These are phyloP conservation scores for Aromia moschata DNA, from an alignment of 2,888 invertebrate genomes.

Conservation along the genomic window DNA sequence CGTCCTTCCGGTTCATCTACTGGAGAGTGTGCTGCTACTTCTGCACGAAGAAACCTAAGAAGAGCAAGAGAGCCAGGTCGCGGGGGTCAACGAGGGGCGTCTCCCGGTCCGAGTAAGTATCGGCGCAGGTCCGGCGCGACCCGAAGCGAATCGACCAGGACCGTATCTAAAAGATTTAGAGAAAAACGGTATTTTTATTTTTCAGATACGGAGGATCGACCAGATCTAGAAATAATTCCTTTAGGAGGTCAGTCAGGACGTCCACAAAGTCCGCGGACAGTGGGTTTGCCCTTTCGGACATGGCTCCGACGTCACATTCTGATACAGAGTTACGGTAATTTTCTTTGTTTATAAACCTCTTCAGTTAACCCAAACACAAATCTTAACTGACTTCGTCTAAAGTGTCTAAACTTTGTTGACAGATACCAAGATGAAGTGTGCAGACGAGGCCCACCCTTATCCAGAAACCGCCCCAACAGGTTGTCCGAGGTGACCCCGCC, in stretches of 20 bases:
- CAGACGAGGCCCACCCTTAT: constrained; percentile 46
- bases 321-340: constrained; percentile 80
- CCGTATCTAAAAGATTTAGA: background rate
- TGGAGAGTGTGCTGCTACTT: constrained; percentile 93
- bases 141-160: background rate
- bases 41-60: constrained; percentile 82
- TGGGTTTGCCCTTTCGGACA: constrained; percentile 68
- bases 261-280: constrained; percentile 73
- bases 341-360: no score
- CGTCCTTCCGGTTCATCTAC: constrained; percentile 91
- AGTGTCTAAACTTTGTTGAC: background rate
- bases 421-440: constrained; percentile 56
- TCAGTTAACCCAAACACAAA: background rate
- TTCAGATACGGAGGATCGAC: constrained; percentile 52
- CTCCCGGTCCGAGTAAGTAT: constrained; percentile 34
- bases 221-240: constrained; percentile 65
- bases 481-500: constrained; percentile 30
- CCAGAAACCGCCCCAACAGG: constrained; percentile 56
- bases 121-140: background rate
- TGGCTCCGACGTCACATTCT: constrained; percentile 72
- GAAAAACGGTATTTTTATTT: background rate
- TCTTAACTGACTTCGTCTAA: background rate
- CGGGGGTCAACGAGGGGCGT: constrained; percentile 32
- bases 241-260: constrained; percentile 68
- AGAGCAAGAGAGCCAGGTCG: constrained; percentile 64